Evolutionary conservation across 2,797 vertebrate genomes (phyloP).

Genomic region (Alosa sapidissima): DNA sequence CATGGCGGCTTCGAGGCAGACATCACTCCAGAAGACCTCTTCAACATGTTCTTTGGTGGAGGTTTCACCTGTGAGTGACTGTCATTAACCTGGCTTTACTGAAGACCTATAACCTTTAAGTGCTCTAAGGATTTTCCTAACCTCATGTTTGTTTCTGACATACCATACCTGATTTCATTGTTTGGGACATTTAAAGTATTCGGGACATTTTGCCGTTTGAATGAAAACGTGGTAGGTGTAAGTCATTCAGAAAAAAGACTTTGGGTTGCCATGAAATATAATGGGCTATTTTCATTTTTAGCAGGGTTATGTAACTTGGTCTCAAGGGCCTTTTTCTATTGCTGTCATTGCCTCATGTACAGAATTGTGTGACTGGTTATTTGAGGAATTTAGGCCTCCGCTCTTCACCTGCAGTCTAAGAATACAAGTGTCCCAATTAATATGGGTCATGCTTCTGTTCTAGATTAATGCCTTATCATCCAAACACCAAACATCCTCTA

Average conservation of each 20-base stretch:
- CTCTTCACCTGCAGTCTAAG: not conserved
- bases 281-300: constrained; percentile 16
- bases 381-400: constrained; percentile 1
- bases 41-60: constrained; percentile 99
- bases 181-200: not conserved
- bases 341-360: not conserved
- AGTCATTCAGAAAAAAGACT: not conserved
- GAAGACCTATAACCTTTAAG: not conserved
- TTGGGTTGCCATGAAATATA: not conserved
- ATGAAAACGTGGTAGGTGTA: not conserved
- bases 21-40: constrained; percentile 96
- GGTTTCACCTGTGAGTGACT: constrained; percentile 86
- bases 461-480: not conserved
- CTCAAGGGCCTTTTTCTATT: not conserved
- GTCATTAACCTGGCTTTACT: not conserved
- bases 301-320: not conserved
- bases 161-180: not conserved
- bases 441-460: not conserved
- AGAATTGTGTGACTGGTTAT: constrained; percentile 12
- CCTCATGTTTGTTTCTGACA: not conserved
- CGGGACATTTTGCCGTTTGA: not conserved
- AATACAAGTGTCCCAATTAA: constrained; percentile 18
- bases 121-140: not conserved
- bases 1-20: constrained; percentile 88
- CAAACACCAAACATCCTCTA: not conserved